Base-by-base conservation (phyloP, 2,888 invertebrate genomes). In the Cheilosia vernalis region DNA sequence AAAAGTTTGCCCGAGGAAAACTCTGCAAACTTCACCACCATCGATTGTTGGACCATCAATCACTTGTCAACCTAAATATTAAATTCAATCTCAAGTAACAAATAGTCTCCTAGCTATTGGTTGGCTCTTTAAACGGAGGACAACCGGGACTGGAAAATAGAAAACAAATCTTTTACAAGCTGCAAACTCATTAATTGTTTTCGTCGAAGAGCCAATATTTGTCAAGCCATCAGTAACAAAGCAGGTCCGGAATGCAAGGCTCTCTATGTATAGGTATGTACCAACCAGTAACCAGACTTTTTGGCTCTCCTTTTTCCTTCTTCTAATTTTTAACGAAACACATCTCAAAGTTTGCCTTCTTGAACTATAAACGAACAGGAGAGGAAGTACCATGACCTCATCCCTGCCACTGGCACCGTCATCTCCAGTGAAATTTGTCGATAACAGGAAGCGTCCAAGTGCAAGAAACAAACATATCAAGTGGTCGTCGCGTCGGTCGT, bases 361-460 rank as follows among this genome's bases (percentile, higher is more conserved):
- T 66, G 64, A 77, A 70, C 77, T 64, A 24, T 67, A 37, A 70
- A 64, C 49, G 5, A 24, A 53, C 10, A 21, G 10, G 15, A 42
- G 47, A n/a, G 44, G n/a, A 56, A 37, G 10, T 27, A 7, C 55
- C 72, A 84, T 76, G 80, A 84, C 60, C 74, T 84, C 80, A 84
- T 84, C 64, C 13, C 60, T 80, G 73, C 84, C 60, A 60, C 53
- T 47, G 58, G 74, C 84, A 76, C 60, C 70, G 53, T 44, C 76
- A 72, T 55, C 42, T 56, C 61, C 40, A 58, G 72, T 56, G 66
- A 85, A 81, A 77, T 81, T 85, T 85, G 81, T 85, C 85, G 81
- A 77, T 85, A 85, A 81, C 77, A 85, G 85, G 85, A 85, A 85
- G 81, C 85, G 85, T 85, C 77, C 81, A 77, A 85, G 64, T 72